phyloP scores from a whole-genome alignment of 2,113 vertebrate species.

The Pollimyrus isidori region DNA sequence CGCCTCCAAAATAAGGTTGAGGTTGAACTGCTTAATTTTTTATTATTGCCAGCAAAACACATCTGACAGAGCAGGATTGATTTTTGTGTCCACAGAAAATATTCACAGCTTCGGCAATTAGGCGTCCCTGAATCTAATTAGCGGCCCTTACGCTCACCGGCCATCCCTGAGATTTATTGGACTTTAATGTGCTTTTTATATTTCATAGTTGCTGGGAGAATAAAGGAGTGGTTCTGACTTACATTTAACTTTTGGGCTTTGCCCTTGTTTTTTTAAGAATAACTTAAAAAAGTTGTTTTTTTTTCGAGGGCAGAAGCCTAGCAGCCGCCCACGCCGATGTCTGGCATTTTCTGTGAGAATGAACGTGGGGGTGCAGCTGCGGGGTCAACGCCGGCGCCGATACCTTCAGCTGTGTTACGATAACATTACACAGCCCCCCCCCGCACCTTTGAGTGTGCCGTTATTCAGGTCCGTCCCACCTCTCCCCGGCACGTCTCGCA shows the following conservation, averaged over 20 bases:
- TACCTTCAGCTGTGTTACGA: neutral
- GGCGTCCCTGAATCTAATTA: neutral
- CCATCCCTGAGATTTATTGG: neutral
- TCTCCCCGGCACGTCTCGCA: constrained; percentile 37
- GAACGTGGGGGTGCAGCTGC: neutral
- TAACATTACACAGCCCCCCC: neutral
- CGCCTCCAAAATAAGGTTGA: constrained; percentile 19
- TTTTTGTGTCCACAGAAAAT: neutral
- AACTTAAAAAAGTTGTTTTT: neutral
- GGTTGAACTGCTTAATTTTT: constrained; percentile 30
- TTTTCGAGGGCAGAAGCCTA: neutral
- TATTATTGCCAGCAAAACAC: constrained; percentile 7
- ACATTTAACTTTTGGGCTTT: neutral
- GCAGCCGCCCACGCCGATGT: neutral
- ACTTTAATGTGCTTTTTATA: neutral
- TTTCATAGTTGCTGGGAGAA: neutral
- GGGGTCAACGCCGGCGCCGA: neutral
- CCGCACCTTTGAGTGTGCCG: neutral
- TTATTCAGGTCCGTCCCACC: neutral
- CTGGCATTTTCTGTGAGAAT: neutral
- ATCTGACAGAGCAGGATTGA: constrained; percentile 24
- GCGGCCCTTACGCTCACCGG: neutral
- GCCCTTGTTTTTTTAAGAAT: neutral
- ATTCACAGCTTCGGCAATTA: neutral
- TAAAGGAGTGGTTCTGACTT: neutral